Percentiles rank a stretch among this genome's conserved stretches.
Conservation (phyloP, 1,140 invertebrate species). For the Cyrtorhinus lividipennis region DNA sequence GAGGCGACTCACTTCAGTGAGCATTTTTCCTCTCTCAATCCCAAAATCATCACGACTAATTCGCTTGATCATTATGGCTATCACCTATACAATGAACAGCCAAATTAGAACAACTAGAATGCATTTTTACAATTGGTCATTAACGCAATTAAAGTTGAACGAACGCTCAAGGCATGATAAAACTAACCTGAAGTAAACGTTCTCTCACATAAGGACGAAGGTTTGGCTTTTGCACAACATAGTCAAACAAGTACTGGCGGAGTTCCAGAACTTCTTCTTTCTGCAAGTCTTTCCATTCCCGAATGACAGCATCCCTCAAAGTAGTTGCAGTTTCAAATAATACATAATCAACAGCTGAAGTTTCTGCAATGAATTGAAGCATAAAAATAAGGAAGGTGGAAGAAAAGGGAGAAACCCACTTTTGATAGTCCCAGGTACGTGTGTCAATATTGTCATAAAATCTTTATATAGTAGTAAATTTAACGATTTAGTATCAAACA, state of each 20-base stretch:
- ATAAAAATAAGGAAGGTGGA: background rate
- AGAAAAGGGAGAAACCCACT: conserved; percentile 14
- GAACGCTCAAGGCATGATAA: too few species aligned
- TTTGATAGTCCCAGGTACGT: too few species aligned
- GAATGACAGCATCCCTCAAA: conserved; percentile 65
- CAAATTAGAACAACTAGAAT: too few species aligned
- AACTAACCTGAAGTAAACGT: conserved; percentile 53
- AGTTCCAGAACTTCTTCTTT: conserved; percentile 51
- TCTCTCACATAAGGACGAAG: conserved; percentile 46
- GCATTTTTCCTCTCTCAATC: conserved; percentile 46
- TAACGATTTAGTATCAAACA: background rate
- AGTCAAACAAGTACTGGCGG: conserved; percentile 63
- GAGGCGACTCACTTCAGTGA: conserved; percentile 56
- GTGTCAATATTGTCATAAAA: background rate
- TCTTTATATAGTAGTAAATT: background rate
- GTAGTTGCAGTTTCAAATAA: conserved; percentile 72
- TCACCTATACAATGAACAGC: conserved; percentile 34
- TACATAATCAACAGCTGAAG: conserved; percentile 62
- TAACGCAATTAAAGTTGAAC: too few species aligned
- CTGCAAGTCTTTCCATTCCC: conserved; percentile 60
- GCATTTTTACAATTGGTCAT: too few species aligned
- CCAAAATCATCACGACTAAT: conserved; percentile 56
- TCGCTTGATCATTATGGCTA: conserved; percentile 76
- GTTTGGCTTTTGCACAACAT: conserved; percentile 49
- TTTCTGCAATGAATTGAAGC: conserved; percentile 39